Evolutionary conservation across 2,888 invertebrate genomes (phyloP).

Genomic region (Pristionchus entomophagus): DNA sequence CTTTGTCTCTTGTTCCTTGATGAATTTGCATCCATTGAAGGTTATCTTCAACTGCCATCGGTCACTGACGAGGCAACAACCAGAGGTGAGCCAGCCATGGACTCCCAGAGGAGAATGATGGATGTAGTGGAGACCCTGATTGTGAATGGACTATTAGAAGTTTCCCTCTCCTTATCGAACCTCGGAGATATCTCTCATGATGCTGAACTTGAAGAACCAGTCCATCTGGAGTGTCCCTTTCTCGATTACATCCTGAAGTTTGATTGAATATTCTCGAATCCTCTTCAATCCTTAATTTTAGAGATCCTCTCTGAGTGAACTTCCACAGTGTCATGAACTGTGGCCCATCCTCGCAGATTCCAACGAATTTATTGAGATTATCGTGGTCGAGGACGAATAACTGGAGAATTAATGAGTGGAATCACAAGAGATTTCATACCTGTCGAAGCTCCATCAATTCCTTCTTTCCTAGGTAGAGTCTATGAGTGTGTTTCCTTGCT

Average conservation of each 20-base stretch:
- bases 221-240: constrained; percentile 37
- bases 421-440: background rate
- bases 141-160: background rate
- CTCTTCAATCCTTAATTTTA: background rate
- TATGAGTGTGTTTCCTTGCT: background rate
- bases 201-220: constrained; percentile 46
- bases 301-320: constrained; percentile 1
- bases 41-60: constrained; percentile 47
- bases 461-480: background rate
- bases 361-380: constrained; percentile 45
- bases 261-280: background rate
- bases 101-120: background rate
- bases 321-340: constrained; percentile 33
- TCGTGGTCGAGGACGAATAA: constrained; percentile 31
- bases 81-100: constrained; percentile 41
- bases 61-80: constrained; percentile 13
- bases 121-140: constrained; percentile 43
- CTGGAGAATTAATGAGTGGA: background rate
- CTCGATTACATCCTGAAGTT: constrained; percentile 36
- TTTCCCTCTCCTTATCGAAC: background rate
- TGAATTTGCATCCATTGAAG: constrained; percentile 22
- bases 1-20: constrained; percentile 21
- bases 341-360: constrained; percentile 39
- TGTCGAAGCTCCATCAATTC: constrained; percentile 16
- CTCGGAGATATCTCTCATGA: constrained; percentile 42